Base-by-base conservation (phyloP, 1,140 invertebrate genomes). In the Diabrotica virgifera region DNA sequence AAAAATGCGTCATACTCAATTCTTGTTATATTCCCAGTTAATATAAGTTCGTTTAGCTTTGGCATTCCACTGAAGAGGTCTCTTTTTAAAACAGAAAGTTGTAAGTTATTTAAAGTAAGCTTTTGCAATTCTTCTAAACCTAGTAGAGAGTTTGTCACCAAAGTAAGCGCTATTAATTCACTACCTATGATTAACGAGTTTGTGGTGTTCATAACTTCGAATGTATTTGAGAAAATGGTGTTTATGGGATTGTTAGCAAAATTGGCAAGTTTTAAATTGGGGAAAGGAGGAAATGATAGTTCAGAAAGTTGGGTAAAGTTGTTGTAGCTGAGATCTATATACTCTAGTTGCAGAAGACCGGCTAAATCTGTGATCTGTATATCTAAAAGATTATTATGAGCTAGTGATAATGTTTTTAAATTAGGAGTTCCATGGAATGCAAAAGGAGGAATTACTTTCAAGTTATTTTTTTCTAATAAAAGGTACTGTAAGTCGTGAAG, bases 121-220 rank as follows among this genome's bases (percentile, higher is more conserved):
- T 75, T 78, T 68, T 81, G 72, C 11, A 89, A 71, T 62, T 80
- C 77, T 68, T 78, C 75, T 35, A 90, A 73, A 7, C 87, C 88
- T 40, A 83, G 70, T 70, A 90, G 88, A 2, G 87, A 85, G 69
- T 87, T 85, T 62, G 83, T 81, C 61, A 83, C 77, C 40, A 90
- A 65, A 61, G 84, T 81, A 9, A 89, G 66, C 36, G 81, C 78
- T 2, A 80, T 79, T 13, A 77, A 76, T 24, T 79, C 71, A 37
- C 83, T 82, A 12, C 88, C 88, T 46, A 90, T 71, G 68, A 83
- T 82, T 13, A 90, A 73, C n/a, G 80, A 78, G 61, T 80, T 76
- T 4, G 88, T 89, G 50, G 81, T 82, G 74, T 90, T 90, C 84
- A 90, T 85, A 2, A 89, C 85, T 78, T 88, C 87, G 72, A 90